Conservation (phyloP, 2,888 invertebrate genomes). For the Megalurothrips usitatus region DNA sequence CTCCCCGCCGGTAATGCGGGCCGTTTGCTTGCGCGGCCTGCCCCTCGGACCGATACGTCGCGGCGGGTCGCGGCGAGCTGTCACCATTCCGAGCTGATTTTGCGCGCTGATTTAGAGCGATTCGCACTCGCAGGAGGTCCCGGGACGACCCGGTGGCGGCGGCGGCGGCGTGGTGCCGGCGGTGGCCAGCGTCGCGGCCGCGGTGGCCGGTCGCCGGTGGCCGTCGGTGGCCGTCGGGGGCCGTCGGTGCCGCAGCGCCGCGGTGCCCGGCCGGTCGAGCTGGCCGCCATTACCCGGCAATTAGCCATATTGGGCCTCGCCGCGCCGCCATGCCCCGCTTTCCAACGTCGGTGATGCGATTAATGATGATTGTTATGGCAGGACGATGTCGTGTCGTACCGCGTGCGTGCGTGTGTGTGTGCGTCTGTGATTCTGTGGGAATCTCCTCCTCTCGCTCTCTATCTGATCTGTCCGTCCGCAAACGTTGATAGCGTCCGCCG, state of each 20-base stretch:
- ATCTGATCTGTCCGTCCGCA: neutral
- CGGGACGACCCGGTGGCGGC: neutral
- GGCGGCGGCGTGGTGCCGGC: neutral
- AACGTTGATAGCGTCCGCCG: too few species aligned
- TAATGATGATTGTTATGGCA: constrained; percentile 4
- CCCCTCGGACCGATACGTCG: neutral
- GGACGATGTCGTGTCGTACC: neutral
- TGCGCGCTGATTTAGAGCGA: neutral
- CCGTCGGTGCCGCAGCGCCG: neutral
- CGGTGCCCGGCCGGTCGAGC: neutral
- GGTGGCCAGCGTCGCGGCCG: neutral
- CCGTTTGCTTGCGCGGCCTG: constrained; percentile 16
- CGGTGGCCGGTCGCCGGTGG: neutral
- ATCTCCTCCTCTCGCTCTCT: neutral
- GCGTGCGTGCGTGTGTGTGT: neutral
- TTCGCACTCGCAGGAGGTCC: constrained; percentile 7
- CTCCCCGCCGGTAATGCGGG: neutral
- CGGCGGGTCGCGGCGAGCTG: neutral
- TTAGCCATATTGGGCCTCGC: constrained; percentile 11
- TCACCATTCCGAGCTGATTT: neutral
- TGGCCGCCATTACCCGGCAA: neutral
- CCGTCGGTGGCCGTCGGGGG: neutral
- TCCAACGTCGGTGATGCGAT: neutral
- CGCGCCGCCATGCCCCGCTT: constrained; percentile 1
- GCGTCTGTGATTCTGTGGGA: neutral